phyloP scores from a whole-genome alignment of 2,797 vertebrate genomes.

The Rhinogobio ventralis region DNA sequence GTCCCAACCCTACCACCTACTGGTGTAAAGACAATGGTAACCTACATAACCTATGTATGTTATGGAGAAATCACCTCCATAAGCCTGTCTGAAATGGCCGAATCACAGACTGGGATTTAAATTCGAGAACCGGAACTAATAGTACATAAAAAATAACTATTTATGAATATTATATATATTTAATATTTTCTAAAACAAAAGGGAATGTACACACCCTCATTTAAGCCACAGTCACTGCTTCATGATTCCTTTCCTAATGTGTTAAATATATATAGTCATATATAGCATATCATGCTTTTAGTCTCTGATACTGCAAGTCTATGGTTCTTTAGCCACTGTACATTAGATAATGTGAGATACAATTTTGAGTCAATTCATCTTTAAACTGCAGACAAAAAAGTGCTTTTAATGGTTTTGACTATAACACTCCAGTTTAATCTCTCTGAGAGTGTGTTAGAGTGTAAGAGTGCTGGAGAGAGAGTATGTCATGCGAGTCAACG shows the following conservation, averaged over 20 bases:
- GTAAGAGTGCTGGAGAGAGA: neutral
- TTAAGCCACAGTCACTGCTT: neutral
- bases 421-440: neutral
- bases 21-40: neutral
- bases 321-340: constrained; percentile 53
- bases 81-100: neutral
- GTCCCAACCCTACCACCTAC: neutral
- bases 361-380: constrained; percentile 17
- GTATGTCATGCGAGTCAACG: neutral
- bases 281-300: constrained; percentile 26
- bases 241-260: neutral
- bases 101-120: neutral
- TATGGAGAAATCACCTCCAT: neutral
- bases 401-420: constrained; percentile 13
- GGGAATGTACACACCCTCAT: neutral
- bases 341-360: constrained; percentile 57
- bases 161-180: neutral
- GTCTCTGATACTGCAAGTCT: constrained; percentile 1
- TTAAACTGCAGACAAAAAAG: constrained; percentile 5
- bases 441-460: neutral
- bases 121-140: neutral
- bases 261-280: neutral
- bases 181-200: neutral
- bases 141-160: neutral
- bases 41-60: neutral